Evolutionary conservation across 2,888 invertebrate genomes (phyloP), one percentile per base, ranked within the genome.

Genomic region (Kuschelorhynchus macadamiae): DNA sequence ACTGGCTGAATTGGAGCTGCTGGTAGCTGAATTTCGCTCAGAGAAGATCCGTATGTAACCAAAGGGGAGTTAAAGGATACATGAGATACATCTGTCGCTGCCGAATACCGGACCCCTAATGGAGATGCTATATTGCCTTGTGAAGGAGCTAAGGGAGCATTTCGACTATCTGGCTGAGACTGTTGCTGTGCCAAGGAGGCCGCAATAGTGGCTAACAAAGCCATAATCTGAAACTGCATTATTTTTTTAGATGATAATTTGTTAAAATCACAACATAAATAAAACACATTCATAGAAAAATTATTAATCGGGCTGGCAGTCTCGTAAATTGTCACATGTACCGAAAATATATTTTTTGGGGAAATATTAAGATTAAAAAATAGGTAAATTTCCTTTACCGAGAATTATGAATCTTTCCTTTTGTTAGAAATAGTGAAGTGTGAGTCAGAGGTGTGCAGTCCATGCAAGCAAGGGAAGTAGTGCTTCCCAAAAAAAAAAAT

Each of bases 41-140:
- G 71, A 14, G 74, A 69, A 11, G 36, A 20, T 4, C 75, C 75
- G 57, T 78, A 77, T 2, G 76, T 73, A 0, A 77, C 76, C 18
- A 76, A 32, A 1, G 79, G 78, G 3, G 74, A 74, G 55, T 85
- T 80, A 81, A 88, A 88, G 42, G 86, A 85, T 85, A 87, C 86
- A 79, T 88, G 87, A 8, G 88, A 86, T 2, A 88, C 88, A 11
- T 87, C 85, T 2, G 88, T 87, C 7, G 88, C 87, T 18, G 77
- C 76, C 1, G 78, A 76, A 60, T 78, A 80, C 12, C 75, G 70
- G 7, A 77, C 72, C 5, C 78, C 77, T 75, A 86, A 81, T 76
- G 86, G 85, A 78, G 86, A 85, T 73, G 86, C 79, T 74, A 85
- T 80, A 59, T 82, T 84, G 25, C 71, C 61, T 17, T 73, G 84